phyloP scores from a whole-genome alignment of 2,113 vertebrate genomes.

The Halcyon malimbica region DNA sequence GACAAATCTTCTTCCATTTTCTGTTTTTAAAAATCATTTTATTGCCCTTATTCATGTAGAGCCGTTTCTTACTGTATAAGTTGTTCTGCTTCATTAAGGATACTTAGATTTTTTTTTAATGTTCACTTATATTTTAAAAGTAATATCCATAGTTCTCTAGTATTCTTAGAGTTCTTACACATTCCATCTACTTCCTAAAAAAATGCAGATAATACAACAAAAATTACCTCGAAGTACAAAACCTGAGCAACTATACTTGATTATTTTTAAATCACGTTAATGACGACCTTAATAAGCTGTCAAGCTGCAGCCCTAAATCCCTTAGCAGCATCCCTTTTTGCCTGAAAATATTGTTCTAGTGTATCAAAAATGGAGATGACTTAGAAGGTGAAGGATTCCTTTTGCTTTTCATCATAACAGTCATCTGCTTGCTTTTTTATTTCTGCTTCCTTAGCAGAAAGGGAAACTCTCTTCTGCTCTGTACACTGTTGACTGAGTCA shows the following conservation, averaged over 20 bases:
- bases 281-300: not conserved
- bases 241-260: not conserved
- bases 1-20: not conserved
- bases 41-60: not conserved
- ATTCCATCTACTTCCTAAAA: not conserved
- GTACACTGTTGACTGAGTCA: not conserved
- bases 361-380: not conserved
- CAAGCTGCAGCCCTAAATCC: not conserved
- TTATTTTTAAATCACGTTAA: not conserved
- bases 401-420: not conserved
- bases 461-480: not conserved
- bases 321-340: not conserved
- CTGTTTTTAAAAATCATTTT: not conserved
- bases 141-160: not conserved
- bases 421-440: not conserved
- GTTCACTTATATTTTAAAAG: not conserved
- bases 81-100: not conserved
- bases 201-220: not conserved
- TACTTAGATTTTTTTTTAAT: not conserved
- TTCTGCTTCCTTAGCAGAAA: not conserved
- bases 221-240: not conserved
- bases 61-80: not conserved
- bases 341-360: not conserved
- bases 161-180: not conserved
- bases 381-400: not conserved